A percentile compares a stretch with the other conserved stretches of the same genome.
Conservation (phyloP, 1,140 invertebrate genomes). For the Drosophila mauritiana region DNA sequence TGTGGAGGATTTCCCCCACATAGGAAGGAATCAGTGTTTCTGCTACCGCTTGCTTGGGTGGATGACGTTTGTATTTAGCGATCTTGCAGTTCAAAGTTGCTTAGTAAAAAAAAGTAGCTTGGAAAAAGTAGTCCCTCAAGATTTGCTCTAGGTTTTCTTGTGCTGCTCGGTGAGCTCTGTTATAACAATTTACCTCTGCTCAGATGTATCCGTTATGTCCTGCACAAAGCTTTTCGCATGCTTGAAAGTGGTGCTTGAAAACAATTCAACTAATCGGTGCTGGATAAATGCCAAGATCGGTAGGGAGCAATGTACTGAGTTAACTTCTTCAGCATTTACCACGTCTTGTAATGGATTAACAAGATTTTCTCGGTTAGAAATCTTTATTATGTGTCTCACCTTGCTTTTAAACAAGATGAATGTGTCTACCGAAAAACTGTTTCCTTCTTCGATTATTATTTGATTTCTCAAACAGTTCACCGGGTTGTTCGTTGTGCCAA, state of each 20-base stretch:
- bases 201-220: background rate
- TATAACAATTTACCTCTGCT: background rate
- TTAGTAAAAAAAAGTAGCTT: too few species aligned
- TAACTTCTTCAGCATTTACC: background rate
- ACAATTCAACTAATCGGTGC: background rate
- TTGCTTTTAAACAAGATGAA: constrained; percentile 3
- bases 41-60: too few species aligned
- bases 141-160: background rate
- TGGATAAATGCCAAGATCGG: constrained; percentile 1
- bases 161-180: background rate
- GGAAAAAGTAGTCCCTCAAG: too few species aligned
- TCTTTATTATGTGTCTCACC: background rate
- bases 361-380: background rate
- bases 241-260: background rate
- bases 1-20: too few species aligned
- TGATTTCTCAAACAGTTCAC: constrained; percentile 5
- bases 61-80: too few species aligned
- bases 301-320: constrained; percentile 11
- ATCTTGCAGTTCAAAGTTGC: too few species aligned
- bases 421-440: background rate
- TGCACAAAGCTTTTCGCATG: background rate
- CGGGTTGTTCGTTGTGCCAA: background rate
- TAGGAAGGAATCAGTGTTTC: too few species aligned
- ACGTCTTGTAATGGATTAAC: background rate
- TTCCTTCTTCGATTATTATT: constrained; percentile 7